Evolutionary conservation across 2,113 vertebrate species (phyloP), one percentile per base, ranked within the genome.

Genomic region (Etheostoma spectabile): DNA sequence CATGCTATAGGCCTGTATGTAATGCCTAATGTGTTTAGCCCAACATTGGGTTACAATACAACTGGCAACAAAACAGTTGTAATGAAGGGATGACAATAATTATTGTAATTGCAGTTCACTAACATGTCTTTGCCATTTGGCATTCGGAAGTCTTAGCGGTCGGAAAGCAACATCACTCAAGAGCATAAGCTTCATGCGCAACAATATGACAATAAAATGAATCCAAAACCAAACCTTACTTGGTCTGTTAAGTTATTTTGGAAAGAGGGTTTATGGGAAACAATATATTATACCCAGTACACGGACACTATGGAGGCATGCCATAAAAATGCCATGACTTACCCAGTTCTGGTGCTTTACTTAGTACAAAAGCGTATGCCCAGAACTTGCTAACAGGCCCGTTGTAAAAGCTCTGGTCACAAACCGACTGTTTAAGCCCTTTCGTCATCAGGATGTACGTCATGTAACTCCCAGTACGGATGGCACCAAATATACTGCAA

Each of bases 311-410:
- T 48, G 5, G 5, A 76, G 1, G 67, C 18, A 13, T 27, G 48
- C 12, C 11, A 55, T 60, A 0, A 61, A 21, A 49, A 53, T 4
- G 18, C 42, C 16, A 77, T 5, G 46, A 95, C 98, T 98, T 93
- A 99, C 98, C 98, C 90, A 99, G 94, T 88, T 99, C 98, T 0
- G 98, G 98, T 82, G 98, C 98, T 96, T 99, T 99, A 94, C 98
- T 99, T 84, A 99, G 96, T 80, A 99, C 98, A 93, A 99, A 99
- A 52, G 98, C 98, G 33, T 99, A 99, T 3, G 98, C 98, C 98
- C 98, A 99, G 95, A 99, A 99, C 95, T 99, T 99, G 97, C 96
- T 99, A 96, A 99, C 96, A 19, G 98, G 98, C 90, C 98, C 98
- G 83, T 97, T 97, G 96, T 99, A 99, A 95, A 99, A 99, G 93